Base-by-base conservation (phyloP, 2,797 vertebrate species). In the Cygnus olor region DNA sequence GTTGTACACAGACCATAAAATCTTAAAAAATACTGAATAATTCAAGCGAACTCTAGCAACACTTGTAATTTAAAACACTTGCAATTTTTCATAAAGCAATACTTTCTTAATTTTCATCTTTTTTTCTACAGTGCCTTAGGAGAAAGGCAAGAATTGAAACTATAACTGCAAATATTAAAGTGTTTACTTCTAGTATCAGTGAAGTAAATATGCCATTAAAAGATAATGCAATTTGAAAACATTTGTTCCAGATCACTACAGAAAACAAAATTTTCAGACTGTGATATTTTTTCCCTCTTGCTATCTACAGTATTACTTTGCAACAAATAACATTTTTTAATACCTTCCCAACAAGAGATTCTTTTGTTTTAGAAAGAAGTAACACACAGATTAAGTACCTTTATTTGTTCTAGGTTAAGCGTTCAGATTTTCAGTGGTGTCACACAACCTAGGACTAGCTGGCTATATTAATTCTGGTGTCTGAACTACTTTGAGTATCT, bases 21-120 rank as follows among this genome's bases (percentile, higher is more conserved):
- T 69, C 94, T 90, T 94, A 94, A 94, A 94, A 32, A 56, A 30
- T 34, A 88, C 91, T 96, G 96, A 97, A 97, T 97, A 96, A 96
- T 96, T 95, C 92, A 97, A 72, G 60, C n/a, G 40, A 95, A 83
- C 81, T 88, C 78, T 40, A 91, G 92, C 95, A 94, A 93, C 80
- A 74, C 81, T 93, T 89, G 88, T 91, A 96, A 95, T 95, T 94
- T 96, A 94, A 85, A 94, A 56, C 57, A 86, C 86, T 86, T 77
- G 80, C 65, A 56, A 83, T 93, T 95, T 96, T 90, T 96, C 90
- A 95, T 69, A 94, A 96, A 93, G 66, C 77, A 93, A 94, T 93
- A 80, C 28, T 80, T 91, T 91, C 88, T 69, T 66, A 95, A 84
- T 94, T 95, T 89, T 82, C 28, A 11, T 64, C 60, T 73, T 61